Evolutionary conservation across 2,113 vertebrate genomes (phyloP), one percentile per base, ranked within the genome.

Genomic region (Smithornis capensis): DNA sequence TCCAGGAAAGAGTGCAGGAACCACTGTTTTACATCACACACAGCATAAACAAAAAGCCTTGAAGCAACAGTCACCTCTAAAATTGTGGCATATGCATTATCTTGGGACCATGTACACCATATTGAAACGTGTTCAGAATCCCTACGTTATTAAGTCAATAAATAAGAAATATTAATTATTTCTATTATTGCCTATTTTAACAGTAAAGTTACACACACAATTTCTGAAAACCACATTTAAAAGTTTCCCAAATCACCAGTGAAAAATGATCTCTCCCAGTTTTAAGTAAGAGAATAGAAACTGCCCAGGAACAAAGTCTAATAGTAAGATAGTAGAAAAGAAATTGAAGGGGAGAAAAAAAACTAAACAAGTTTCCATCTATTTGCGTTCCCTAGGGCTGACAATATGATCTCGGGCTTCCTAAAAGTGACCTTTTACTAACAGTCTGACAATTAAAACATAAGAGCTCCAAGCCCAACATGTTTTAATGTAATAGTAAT

Each of bases 401-500:
- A 76, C 31, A 70, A 25, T 10, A 65, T 10, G 10, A 56, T 9
- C 21, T 35, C 17, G n/a, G 6, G 18, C 9, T 91, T 85, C 59
- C 63, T 71, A 47, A 68, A 81, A 37, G 2, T 64, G n/a, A 95
- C 31, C 18, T 69, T 59, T 78, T 10, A 38, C 35, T 75, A 64
- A 56, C 8, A 75, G 37, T 59, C 19, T 57, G 31, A 14, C 37
- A 68, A 69, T 12, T 67, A n/a, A 81, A 78, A 86, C 60, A 6
- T 4, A 60, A 69, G 11, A 93, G 22, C 33, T 65, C 73, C 3
- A 65, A 74, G 6, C 29, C 11, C 19, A 82, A 17, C 2, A 37
- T 0, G 0, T 13, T 37, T 81, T 63, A 82, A 52, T 14, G 35
- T 1, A 83, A 74, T 3, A 35, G 3, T 28, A 59, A 56, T n/a